A percentile compares a stretch with the other conserved stretches of the same genome.
These are phyloP conservation scores for Epicampocera succincta DNA, from an alignment of 2,888 invertebrate species.

Conservation along the genomic window DNA sequence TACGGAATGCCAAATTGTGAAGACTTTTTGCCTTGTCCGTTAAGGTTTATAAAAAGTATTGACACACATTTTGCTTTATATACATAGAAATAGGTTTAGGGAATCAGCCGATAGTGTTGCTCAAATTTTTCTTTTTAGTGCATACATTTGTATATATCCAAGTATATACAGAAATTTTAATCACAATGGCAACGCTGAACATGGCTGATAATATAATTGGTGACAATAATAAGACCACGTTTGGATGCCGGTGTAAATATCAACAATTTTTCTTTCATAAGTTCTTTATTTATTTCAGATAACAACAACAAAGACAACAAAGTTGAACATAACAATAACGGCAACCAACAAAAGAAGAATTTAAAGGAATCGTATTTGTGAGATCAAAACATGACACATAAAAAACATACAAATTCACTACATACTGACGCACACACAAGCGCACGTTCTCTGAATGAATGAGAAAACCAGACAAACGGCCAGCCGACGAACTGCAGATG, in stretches of 20 bases:
- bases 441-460: conserved; percentile 4
- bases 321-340: conserved; percentile 10
- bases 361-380: conserved; percentile 42
- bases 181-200: too few species aligned
- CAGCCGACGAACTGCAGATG: conserved; percentile 33
- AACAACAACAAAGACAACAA: background rate
- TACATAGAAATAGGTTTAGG: too few species aligned
- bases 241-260: background rate
- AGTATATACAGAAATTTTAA: too few species aligned
- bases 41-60: too few species aligned
- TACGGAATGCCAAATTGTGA: too few species aligned
- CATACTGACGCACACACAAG: background rate
- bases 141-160: too few species aligned
- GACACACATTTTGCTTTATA: too few species aligned
- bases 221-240: too few species aligned
- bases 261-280: background rate
- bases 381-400: conserved; percentile 57
- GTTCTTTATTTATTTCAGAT: background rate
- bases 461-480: background rate
- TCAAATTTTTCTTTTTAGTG: too few species aligned
- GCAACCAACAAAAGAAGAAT: conserved; percentile 38
- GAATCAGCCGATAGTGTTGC: too few species aligned
- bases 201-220: too few species aligned
- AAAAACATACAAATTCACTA: background rate
- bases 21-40: too few species aligned